phyloP scores from a whole-genome alignment of 1,140 invertebrate species.

The Apis dorsata region DNA sequence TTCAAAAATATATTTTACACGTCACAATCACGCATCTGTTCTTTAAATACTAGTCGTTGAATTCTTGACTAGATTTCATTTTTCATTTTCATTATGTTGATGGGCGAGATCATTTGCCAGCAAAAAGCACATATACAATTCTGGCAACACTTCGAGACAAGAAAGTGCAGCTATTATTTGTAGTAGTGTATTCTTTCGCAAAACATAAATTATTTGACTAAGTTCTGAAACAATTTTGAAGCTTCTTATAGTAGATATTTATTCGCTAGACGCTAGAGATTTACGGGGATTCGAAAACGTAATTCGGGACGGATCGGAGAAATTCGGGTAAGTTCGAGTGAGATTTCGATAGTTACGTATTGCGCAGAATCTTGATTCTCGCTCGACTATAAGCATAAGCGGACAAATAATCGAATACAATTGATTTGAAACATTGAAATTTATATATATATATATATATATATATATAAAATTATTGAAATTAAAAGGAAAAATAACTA shows the following conservation, averaged over 20 bases:
- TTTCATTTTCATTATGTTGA: constrained; percentile 4
- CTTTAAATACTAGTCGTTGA: not conserved
- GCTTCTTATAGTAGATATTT: not conserved
- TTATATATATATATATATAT: too few relatives aligned
- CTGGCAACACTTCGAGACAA: constrained; percentile 60
- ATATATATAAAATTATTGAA: too few relatives aligned
- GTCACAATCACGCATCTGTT: not conserved
- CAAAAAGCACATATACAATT: constrained; percentile 64
- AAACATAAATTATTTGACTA: not conserved
- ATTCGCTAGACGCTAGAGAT: too few relatives aligned
- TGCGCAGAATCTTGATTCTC: too few relatives aligned
- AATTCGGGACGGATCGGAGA: too few relatives aligned
- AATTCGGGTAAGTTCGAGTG: too few relatives aligned
- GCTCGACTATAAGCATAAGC: too few relatives aligned
- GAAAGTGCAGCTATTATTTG: constrained; percentile 4
- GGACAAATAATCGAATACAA: too few relatives aligned
- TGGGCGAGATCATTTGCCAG: constrained; percentile 57
- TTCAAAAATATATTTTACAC: not conserved
- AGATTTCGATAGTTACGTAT: too few relatives aligned
- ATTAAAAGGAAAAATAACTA: too few relatives aligned
- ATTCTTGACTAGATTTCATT: not conserved
- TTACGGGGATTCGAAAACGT: too few relatives aligned
- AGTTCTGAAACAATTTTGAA: not conserved
- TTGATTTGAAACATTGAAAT: too few relatives aligned
- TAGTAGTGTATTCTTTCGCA: not conserved